Evolutionary conservation across 2,888 invertebrate species (phyloP).

Genomic region (Proisotoma minuta): DNA sequence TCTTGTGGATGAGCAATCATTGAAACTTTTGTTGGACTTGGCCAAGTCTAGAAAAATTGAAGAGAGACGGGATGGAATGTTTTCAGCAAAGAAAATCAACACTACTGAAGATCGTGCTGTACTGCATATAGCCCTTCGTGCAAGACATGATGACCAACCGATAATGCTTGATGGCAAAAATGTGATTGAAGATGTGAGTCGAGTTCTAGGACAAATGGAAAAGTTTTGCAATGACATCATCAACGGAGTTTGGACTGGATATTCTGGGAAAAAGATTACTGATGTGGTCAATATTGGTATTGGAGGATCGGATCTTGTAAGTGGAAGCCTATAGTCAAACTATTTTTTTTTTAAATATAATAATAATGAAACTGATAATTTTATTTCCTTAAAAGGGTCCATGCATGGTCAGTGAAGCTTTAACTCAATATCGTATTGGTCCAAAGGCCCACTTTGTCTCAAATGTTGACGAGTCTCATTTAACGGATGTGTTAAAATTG

Average conservation of each 20-base stretch:
- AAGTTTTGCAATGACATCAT: slow-evolving; percentile 71
- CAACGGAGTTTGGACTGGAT: slow-evolving; percentile 62
- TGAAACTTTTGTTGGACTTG: slow-evolving; percentile 66
- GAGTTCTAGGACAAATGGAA: slow-evolving; percentile 90
- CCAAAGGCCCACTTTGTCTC: slow-evolving; percentile 92
- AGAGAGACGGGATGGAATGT: slow-evolving; percentile 86
- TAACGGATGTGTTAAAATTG: slow-evolving; percentile 86
- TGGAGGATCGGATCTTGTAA: slow-evolving; percentile 91
- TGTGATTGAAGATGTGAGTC: slow-evolving; percentile 88
- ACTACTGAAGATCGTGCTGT: slow-evolving; percentile 96
- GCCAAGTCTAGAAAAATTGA: slow-evolving; percentile 73
- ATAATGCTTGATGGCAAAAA: slow-evolving; percentile 80
- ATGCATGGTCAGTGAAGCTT: slow-evolving; percentile 96
- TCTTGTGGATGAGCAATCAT: slow-evolving; percentile 71
- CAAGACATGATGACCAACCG: slow-evolving; percentile 66
- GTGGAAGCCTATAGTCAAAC: slow-evolving; percentile 35
- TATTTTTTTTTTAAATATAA: no score
- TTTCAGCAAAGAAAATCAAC: slow-evolving; percentile 88
- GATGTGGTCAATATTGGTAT: slow-evolving; percentile 70
- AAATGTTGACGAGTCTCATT: slow-evolving; percentile 97
- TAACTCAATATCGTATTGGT: slow-evolving; percentile 83
- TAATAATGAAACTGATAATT: not conserved
- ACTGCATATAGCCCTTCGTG: slow-evolving; percentile 87
- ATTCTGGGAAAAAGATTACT: slow-evolving; percentile 90
- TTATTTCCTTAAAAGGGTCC: slow-evolving; percentile 68